Evolutionary conservation across 2,888 invertebrate species (phyloP), one percentile per base, ranked within the genome.

Genomic region (Synergus gifuensis): DNA sequence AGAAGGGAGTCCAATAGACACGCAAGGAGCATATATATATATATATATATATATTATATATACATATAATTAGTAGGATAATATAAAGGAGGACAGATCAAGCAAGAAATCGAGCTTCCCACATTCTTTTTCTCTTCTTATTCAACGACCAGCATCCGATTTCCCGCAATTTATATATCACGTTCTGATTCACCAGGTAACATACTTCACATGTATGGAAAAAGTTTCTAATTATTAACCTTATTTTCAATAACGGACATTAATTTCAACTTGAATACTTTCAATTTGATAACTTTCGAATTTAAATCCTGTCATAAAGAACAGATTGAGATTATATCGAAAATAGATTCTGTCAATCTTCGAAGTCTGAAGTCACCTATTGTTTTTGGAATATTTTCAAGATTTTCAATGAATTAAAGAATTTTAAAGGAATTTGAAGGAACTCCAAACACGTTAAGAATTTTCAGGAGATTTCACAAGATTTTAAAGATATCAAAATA

Each of bases 91-190:
- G 66, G 40, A 11, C 66, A 64, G 11, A 42, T 66, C 66, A 66
- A 42, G 11, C 66, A n/a, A 66, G 66, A 66, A 66, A 66, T 40
- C 36, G 66, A 42, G 40, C 9, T 66, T 66, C 42, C 66, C 66
- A 42, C 42, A 66, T 66, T 42, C 42, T 9, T 42, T 42, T 66
- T 66, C 40, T 66, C n/a, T 42, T 64, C 16, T 66, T 8, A n/a
- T 64, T 66, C 40, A 40, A n/a, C 40, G 36, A 64, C 7, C 11
- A 9, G 2, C 40, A n/a, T 64, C 40, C 40, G 9, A n/a, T 66
- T 66, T 66, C 42, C 40, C 16, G 42, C 40, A 42, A 40, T n/a
- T 64, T 42, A 36, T 54, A 40, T 40, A 40, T n/a, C 66, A 42
- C 40, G 66, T n/a, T 66, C 66, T 16, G 42, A 66, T 66, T 66